Base-by-base conservation (phyloP, 2,888 invertebrate genomes). In the Drosophila phalerata region DNA sequence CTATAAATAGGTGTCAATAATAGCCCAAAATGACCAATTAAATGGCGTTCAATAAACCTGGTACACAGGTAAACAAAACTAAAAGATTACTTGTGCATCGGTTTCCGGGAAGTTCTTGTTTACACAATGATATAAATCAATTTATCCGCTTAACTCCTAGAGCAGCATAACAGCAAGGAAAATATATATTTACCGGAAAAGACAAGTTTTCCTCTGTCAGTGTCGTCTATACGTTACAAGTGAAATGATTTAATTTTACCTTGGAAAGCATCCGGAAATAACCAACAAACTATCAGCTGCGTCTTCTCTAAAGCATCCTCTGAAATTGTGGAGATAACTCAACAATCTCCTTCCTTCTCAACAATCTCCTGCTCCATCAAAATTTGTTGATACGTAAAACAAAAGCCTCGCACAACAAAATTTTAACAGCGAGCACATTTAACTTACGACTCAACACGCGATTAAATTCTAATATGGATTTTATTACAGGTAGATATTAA, bases 381-480 rank as follows among this genome's bases (percentile, higher is more conserved):
- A 73, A 42, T 84, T 79, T 83, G 79, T 79, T 64, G 83, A 69
- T 69, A 73, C 68, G 65, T 66, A 64, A 72, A 61, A 75, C 63
- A 71, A 72, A 78, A 52, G 67, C 65, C 63, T 52, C 43, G 37
- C 17, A 34, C 55, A 15, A 67, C 69, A 75, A 73, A 65, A 76
- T 73, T 64, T 64, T 69, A 68, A 66, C 22, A 47, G 40, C 43
- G 28, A 22, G 43, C 72, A 28, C 49, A 77, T 72, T 65, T 72
- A 56, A 75, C 74, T 78, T 77, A 74, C 64, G 69, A 65, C 77
- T 81, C 77, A 84, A 84, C 84, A 85, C 74, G 69, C 84, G 81
- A 81, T 89, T 88, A 82, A 84, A 77, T 81, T 72, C 79, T 82
- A 87, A 88, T 85, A 82, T 76, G 79, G 67, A 69, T 78, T 87